These are phyloP conservation scores for Drosophila melanogaster DNA, from an alignment of 1,140 invertebrate genomes.

Conservation along the genomic window Release_6_plus_ISO1_MT NT_033777.3:5859001-5859500, in stretches of 20 bases:
- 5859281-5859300: conserved; percentile 87
- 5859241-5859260: conserved; percentile 93
- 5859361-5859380: conserved; percentile 98
- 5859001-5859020: conserved; percentile 91
- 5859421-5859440: conserved; percentile 97
- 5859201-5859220: conserved; percentile 93
- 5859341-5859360: conserved; percentile 97
- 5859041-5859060: conserved; percentile 97
- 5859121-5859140: conserved; percentile 89
- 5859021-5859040: conserved; percentile 92
- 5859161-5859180: conserved; percentile 88
- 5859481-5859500: conserved; percentile 99
- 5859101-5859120: conserved; percentile 90
- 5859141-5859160: conserved; percentile 88
- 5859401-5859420: conserved; percentile 94
- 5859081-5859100: conserved; percentile 87
- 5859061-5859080: conserved; percentile 94
- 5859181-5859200: conserved; percentile 87
- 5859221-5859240: conserved; percentile 95
- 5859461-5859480: conserved; percentile 90
- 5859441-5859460: conserved; percentile 94
- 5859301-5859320: conserved; percentile 94
- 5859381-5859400: conserved; percentile 98
- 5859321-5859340: conserved; percentile 97
- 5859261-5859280: conserved; percentile 93